Conservation (phyloP, 2,113 vertebrate genomes). For the Callipepla californica region DNA sequence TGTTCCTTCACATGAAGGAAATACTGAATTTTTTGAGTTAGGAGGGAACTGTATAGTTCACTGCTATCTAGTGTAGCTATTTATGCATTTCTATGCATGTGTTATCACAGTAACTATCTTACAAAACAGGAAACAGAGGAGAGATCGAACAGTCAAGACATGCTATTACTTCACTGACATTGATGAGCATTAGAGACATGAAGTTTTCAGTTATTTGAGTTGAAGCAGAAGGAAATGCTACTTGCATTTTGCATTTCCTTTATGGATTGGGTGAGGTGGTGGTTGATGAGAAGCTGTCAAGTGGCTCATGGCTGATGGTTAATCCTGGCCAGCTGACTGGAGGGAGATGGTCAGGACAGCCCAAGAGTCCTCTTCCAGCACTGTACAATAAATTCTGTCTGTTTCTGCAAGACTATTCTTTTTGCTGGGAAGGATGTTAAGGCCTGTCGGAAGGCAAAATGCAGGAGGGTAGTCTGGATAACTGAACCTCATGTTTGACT, state of each 20-base stretch:
- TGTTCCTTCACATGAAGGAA: not conserved
- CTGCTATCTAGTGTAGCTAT: not conserved
- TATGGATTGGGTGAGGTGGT: not conserved
- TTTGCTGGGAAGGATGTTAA: not conserved
- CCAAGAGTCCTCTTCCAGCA: not conserved
- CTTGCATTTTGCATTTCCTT: not conserved
- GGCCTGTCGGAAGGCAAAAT: not conserved
- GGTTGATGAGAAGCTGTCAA: not conserved
- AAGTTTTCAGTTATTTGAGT: not conserved
- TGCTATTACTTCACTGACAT: not conserved
- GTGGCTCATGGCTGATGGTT: not conserved
- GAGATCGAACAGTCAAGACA: not conserved
- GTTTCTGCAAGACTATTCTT: not conserved
- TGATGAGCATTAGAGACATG: not conserved
- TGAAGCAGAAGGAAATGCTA: not conserved
- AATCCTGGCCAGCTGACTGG: rapidly evolving
- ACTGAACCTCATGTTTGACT: not conserved
- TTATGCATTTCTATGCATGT: not conserved
- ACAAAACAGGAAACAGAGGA: not conserved
- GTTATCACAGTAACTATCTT: not conserved
- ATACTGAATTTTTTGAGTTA: not conserved
- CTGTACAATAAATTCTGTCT: not conserved
- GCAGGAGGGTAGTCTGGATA: not conserved
- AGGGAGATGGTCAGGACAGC: not conserved
- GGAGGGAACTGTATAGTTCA: not conserved